These are phyloP conservation scores for Neoarius graeffei DNA, from an alignment of 2,113 vertebrate genomes.

Conservation along the genomic window DNA sequence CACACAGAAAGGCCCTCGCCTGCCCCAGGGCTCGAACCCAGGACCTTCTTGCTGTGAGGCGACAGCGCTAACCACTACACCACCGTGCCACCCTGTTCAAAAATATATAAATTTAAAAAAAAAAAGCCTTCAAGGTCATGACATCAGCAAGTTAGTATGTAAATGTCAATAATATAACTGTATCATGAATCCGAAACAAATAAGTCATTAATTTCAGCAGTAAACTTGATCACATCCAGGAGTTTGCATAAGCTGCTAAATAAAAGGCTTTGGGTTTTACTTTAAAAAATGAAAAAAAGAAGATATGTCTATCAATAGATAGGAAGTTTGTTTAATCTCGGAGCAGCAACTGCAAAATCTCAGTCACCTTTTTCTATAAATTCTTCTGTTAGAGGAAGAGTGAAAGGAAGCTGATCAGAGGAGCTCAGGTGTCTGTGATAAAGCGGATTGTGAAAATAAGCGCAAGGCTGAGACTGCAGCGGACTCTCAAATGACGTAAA, in stretches of 20 bases:
- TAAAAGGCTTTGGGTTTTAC: background rate
- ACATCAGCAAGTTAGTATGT: background rate
- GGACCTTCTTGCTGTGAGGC: no score
- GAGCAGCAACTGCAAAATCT: background rate
- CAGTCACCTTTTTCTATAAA: background rate
- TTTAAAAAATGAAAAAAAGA: background rate
- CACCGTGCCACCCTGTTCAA: no score
- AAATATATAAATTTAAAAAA: background rate
- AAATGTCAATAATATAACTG: background rate
- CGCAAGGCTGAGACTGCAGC: background rate
- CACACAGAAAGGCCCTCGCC: no score
- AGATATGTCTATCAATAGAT: background rate
- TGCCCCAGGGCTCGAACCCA: no score
- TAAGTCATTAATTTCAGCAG: background rate
- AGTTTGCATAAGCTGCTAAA: background rate
- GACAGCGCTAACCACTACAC: no score
- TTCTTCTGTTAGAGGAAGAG: background rate
- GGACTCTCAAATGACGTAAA: constrained; percentile 2
- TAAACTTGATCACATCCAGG: background rate
- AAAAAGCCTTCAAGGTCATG: background rate
- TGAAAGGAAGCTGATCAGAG: background rate
- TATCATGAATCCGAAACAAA: background rate
- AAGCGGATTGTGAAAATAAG: background rate
- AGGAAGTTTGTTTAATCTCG: background rate
- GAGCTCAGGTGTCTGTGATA: background rate